phyloP scores from a whole-genome alignment of 1,140 invertebrate genomes.

The Lordiphosa collinella region DNA sequence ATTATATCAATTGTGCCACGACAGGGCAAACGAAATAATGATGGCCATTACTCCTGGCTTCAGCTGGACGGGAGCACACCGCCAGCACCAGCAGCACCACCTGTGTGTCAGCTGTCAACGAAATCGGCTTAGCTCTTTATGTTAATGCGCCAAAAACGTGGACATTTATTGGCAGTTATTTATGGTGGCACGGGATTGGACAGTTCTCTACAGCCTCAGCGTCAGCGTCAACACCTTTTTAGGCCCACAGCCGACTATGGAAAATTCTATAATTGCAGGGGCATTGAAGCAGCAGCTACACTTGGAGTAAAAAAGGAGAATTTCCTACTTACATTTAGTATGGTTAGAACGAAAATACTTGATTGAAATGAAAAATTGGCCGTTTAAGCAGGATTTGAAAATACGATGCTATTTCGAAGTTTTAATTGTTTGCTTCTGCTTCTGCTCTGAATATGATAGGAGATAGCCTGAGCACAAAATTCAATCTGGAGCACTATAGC shows the following conservation, averaged over 20 bases:
- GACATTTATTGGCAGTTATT: slow-evolving; percentile 75
- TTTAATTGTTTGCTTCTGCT: too few species aligned
- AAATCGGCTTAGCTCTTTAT: slow-evolving; percentile 66
- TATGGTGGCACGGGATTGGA: slow-evolving; percentile 51
- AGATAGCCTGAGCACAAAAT: too few species aligned
- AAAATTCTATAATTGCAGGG: slow-evolving; percentile 62
- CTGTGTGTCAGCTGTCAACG: slow-evolving; percentile 52
- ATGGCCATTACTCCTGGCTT: slow-evolving; percentile 14
- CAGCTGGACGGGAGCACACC: slow-evolving; percentile 1
- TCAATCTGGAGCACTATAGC: too few species aligned
- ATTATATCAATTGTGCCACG: slow-evolving; percentile 64
- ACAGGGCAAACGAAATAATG: slow-evolving; percentile 36
- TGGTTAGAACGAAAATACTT: too few species aligned
- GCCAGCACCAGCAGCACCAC: too few species aligned
- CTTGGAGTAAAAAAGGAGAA: too few species aligned
- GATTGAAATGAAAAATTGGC: too few species aligned
- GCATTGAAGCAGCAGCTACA: slow-evolving; percentile 33
- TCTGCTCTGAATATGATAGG: too few species aligned
- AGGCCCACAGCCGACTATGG: slow-evolving; percentile 39
- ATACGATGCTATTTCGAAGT: too few species aligned
- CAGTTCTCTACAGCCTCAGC: slow-evolving; percentile 23
- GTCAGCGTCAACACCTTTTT: slow-evolving; percentile 52
- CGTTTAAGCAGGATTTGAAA: too few species aligned
- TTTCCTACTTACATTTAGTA: too few species aligned
- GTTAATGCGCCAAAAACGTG: slow-evolving; percentile 71